Base-by-base conservation (phyloP, 30 jellyfish, hydroid and myxozoan genomes). In the Hydractinia symbiolongicarpus region DNA sequence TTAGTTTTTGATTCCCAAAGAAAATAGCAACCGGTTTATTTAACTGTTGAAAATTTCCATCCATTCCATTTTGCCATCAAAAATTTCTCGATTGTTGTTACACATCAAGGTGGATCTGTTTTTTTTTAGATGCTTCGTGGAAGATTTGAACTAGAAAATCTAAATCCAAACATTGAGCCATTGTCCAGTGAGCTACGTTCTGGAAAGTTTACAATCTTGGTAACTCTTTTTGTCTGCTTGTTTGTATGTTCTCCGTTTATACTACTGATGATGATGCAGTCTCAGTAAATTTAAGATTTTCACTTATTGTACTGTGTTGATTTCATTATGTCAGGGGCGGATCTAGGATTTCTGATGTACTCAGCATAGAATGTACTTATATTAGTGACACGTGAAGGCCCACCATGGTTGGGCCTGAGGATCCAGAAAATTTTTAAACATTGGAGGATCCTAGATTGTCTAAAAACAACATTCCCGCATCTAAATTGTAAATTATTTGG, bases 151-250 rank as follows among this genome's bases (percentile, higher is more conserved):
- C 88, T 89, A 40, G 61, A 64, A 50, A 67, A 84, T 53, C 53
- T 89, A 57, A 56, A 67, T 40, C 91, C 92, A 61, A 70, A 55
- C 53, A 66, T 70, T 64, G 97, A 89, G 6, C 89, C 95, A n/a
- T 55, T 89, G 8, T 20, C 88, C 44, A 44, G 64, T 6, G 97
- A 89, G 54, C 79, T 89, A n/a, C 67, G 67, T 16, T 84, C 95
- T 73, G 97, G 97, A 73, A 89, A 89, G 73, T 89, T 89, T 64
- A 89, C 97, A 7, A 93, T 89, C 7, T 67, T 85, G 89, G 97
- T 89, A 81, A 67, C 90, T 74, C 5, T 73, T 49, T 20, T 20
- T 13, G n/a, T 60, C 17, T 16, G n/a, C 2, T 60, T 60, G n/a
- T 15, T 60, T 16, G n/a, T 13, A 60, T 0, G 17, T 13, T 30